phyloP scores from a whole-genome alignment of 2,888 invertebrate species.

The Gastracanthus pulcherrimus region DNA sequence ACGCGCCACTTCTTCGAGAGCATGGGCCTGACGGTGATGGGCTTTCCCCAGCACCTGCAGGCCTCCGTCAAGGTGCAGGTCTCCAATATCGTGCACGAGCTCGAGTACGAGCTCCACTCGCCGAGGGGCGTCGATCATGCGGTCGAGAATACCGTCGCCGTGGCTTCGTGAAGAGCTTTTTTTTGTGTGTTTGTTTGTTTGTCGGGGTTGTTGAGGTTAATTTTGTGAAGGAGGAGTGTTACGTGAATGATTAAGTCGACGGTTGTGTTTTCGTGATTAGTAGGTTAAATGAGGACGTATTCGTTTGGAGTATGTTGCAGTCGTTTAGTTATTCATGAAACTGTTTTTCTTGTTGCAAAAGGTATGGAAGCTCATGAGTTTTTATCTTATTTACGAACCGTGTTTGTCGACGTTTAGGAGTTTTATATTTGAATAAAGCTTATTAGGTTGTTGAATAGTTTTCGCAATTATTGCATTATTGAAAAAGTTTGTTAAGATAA shows the following conservation, averaged over 20 bases:
- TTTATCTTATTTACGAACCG: not conserved
- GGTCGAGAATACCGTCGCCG: not conserved
- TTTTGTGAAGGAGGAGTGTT: not conserved
- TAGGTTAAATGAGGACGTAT: not conserved
- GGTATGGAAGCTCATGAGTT: too few species aligned
- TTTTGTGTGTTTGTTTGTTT: not conserved
- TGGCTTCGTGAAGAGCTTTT: not conserved
- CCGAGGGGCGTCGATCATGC: slow-evolving; percentile 44
- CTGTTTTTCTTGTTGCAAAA: too few species aligned
- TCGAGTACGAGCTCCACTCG: slow-evolving; percentile 63
- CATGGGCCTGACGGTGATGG: slow-evolving; percentile 67
- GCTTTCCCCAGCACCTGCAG: slow-evolving; percentile 67
- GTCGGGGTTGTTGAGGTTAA: not conserved
- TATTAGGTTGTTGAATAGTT: not conserved
- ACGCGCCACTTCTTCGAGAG: slow-evolving; percentile 68
- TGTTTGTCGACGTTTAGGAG: too few species aligned
- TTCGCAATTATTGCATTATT: not conserved
- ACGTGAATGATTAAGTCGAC: too few species aligned
- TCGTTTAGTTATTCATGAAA: not conserved
- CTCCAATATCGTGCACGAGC: slow-evolving; percentile 64
- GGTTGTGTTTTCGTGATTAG: too few species aligned
- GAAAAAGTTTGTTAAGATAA: slow-evolving; percentile 17
- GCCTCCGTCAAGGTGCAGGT: slow-evolving; percentile 65
- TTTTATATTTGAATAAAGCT: not conserved
- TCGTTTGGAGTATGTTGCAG: not conserved